Evolutionary conservation across 2,888 invertebrate species (phyloP).

Genomic region (Agriopis marginaria): DNA sequence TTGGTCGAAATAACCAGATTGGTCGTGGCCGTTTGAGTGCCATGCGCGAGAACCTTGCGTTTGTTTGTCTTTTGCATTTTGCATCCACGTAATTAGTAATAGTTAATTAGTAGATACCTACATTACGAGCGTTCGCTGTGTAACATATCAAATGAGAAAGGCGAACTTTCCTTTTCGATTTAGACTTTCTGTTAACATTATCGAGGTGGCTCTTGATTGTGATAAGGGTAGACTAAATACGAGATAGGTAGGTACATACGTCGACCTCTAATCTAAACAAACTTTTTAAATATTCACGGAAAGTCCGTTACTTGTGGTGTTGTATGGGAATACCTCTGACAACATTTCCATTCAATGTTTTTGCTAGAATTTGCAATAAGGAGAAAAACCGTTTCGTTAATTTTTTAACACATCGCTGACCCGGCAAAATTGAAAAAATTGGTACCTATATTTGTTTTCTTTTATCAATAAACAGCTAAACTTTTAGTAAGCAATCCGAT

Average conservation of each 20-base stretch:
- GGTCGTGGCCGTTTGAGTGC: background rate
- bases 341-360: background rate
- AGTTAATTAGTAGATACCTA: background rate
- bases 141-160: background rate
- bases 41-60: conserved; percentile 1
- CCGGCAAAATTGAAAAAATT: too few relatives aligned
- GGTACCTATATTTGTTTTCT: too few relatives aligned
- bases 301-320: background rate
- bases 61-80: conserved; percentile 8
- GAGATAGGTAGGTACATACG: background rate
- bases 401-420: too few relatives aligned
- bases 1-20: background rate
- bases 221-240: background rate
- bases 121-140: background rate
- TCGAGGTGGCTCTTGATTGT: background rate
- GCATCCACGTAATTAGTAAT: background rate
- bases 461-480: too few relatives aligned
- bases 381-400: too few relatives aligned
- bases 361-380: too few relatives aligned
- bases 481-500: too few relatives aligned
- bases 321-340: background rate
- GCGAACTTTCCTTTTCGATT: conserved; percentile 5
- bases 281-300: conserved; percentile 5
- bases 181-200: background rate
- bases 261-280: background rate